These are phyloP conservation scores for Zaprionus lachaisei DNA, from an alignment of 1,140 invertebrate species.

Conservation along the genomic window DNA sequence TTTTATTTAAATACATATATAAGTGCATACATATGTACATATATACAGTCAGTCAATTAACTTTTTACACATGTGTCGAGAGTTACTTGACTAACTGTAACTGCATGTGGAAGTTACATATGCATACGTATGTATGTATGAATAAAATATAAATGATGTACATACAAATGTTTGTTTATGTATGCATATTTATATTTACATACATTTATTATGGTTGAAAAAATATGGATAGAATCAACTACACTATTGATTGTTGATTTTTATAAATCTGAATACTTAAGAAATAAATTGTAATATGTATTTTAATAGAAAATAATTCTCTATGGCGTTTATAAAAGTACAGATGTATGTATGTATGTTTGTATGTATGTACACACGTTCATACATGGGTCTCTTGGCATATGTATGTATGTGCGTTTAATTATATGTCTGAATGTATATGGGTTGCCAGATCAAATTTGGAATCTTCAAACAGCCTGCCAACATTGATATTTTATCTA, in stretches of 20 bases:
- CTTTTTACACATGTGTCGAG: too few relatives aligned
- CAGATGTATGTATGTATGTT: slow-evolving; percentile 27
- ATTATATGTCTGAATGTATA: neutral
- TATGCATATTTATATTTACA: slow-evolving; percentile 29
- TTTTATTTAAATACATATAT: neutral
- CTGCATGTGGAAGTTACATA: neutral
- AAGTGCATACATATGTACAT: neutral
- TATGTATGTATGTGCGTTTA: slow-evolving; percentile 12
- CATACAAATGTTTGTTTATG: slow-evolving; percentile 5
- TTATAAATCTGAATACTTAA: neutral
- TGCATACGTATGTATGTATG: slow-evolving; percentile 14
- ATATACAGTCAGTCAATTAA: too few relatives aligned
- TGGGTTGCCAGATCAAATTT: too few relatives aligned
- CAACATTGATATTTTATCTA: too few relatives aligned
- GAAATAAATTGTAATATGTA: neutral
- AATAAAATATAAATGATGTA: slow-evolving; percentile 25
- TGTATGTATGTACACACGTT: slow-evolving; percentile 1
- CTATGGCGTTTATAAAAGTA: slow-evolving; percentile 5
- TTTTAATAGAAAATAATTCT: slow-evolving; percentile 1
- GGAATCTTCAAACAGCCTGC: too few relatives aligned
- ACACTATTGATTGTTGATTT: neutral
- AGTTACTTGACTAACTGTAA: neutral
- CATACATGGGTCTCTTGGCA: neutral
- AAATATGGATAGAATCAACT: neutral
- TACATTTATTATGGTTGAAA: slow-evolving; percentile 1